Conservation (phyloP, 2,113 vertebrate species). For the Siphamia tubifer region DNA sequence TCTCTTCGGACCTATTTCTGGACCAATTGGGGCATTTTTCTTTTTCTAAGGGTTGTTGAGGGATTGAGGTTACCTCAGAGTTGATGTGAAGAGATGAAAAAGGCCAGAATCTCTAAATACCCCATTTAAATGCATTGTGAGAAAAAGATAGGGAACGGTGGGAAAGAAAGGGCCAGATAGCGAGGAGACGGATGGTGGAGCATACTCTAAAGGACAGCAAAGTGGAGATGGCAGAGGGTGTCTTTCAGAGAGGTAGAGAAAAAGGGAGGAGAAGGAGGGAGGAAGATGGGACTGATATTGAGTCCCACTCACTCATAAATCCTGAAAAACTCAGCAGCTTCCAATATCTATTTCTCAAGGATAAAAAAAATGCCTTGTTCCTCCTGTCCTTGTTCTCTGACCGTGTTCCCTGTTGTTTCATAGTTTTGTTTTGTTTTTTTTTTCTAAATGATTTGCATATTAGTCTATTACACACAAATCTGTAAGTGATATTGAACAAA, state of each 20-base stretch:
- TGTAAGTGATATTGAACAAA: too few species aligned
- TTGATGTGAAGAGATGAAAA: slow-evolving; percentile 40
- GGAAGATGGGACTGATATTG: slow-evolving; percentile 41
- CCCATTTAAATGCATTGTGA: slow-evolving; percentile 76
- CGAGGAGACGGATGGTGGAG: slow-evolving; percentile 55
- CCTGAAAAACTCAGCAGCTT: slow-evolving; percentile 22
- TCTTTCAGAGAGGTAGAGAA: slow-evolving; percentile 32
- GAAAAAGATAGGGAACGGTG: slow-evolving; percentile 49
- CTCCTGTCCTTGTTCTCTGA: not conserved
- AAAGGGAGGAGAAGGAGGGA: not conserved
- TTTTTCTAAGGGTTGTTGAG: slow-evolving; percentile 42
- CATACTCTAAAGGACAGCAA: slow-evolving; percentile 65
- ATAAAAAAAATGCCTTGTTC: not conserved
- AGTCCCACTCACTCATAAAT: slow-evolving; percentile 56
- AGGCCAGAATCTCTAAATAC: slow-evolving; percentile 61
- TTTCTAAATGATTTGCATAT: too few species aligned
- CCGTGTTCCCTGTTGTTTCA: not conserved
- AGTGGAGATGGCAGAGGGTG: slow-evolving; percentile 43
- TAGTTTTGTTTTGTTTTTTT: too few species aligned
- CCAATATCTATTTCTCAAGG: slow-evolving; percentile 10
- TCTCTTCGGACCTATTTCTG: slow-evolving; percentile 30
- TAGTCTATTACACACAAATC: too few species aligned
- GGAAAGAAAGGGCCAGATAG: slow-evolving; percentile 52
- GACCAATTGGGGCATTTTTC: slow-evolving; percentile 32
- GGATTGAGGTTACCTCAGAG: slow-evolving; percentile 54